Evolutionary conservation across 2,888 invertebrate genomes (phyloP).

Genomic region (Dimorphilus gyrociliatus): DNA sequence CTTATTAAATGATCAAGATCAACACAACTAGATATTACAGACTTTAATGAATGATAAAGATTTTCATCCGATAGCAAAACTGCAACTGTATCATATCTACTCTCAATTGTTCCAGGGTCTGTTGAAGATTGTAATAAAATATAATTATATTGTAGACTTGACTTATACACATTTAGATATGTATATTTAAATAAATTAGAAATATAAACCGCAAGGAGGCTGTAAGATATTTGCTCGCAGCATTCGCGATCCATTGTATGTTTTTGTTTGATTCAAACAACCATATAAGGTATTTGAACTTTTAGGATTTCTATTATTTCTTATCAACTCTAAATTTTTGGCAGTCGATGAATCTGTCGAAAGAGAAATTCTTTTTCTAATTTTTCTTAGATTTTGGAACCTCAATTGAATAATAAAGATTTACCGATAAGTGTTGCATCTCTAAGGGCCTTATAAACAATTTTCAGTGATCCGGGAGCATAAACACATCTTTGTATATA

Average conservation of each 20-base stretch:
- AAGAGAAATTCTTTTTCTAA: too few species aligned
- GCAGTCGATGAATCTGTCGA: slow-evolving; percentile 61
- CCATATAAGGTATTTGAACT: slow-evolving; percentile 46
- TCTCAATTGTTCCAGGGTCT: slow-evolving; percentile 49
- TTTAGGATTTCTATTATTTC: slow-evolving; percentile 29
- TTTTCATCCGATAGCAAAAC: slow-evolving; percentile 55
- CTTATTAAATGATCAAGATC: slow-evolving; percentile 64
- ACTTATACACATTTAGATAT: background rate
- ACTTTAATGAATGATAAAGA: slow-evolving; percentile 48
- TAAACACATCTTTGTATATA: slow-evolving; percentile 57
- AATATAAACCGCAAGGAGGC: slow-evolving; percentile 48
- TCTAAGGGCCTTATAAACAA: slow-evolving; percentile 64
- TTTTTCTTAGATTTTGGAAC: background rate
- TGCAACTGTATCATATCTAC: slow-evolving; percentile 55
- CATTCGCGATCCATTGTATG: slow-evolving; percentile 56
- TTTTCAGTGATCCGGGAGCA: slow-evolving; percentile 55
- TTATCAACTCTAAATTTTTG: slow-evolving; percentile 47
- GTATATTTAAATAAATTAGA: background rate
- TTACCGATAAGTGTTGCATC: slow-evolving; percentile 66
- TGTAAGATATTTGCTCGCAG: slow-evolving; percentile 56
- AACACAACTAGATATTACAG: slow-evolving; percentile 42
- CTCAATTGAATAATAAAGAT: slow-evolving; percentile 4
- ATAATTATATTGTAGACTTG: background rate
- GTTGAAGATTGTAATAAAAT: slow-evolving; percentile 1
- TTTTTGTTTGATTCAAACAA: slow-evolving; percentile 52